A percentile compares a stretch with the other conserved stretches of the same genome.
These are phyloP conservation scores for Mormyrops attenuatus DNA, from an alignment of 2,797 vertebrate genomes.

Conservation along the genomic window DNA sequence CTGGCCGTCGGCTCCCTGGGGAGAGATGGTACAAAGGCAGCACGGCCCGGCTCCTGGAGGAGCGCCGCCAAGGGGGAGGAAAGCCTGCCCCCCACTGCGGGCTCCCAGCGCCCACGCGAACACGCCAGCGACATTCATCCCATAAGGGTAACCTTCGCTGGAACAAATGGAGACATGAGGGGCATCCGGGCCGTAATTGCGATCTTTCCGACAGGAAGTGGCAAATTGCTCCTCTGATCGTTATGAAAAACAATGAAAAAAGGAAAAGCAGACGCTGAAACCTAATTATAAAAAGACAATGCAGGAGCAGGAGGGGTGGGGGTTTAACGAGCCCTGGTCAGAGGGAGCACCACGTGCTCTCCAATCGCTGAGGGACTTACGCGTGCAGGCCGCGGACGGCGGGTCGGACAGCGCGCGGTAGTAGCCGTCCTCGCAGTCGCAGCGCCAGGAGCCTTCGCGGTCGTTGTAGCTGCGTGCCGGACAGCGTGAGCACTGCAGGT, in stretches of 20 bases:
- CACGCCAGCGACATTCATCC: constrained; percentile 53
- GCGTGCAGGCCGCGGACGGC: constrained; percentile 86
- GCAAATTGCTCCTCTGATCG: constrained; percentile 62
- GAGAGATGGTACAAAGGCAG: background rate
- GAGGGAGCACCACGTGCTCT: background rate
- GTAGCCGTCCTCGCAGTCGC: constrained; percentile 95
- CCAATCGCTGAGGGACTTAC: constrained; percentile 67
- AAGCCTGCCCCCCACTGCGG: constrained; percentile 35
- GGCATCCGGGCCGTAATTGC: constrained; percentile 52
- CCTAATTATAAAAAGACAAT: constrained; percentile 50
- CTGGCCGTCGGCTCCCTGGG: background rate
- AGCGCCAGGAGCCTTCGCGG: constrained; percentile 89
- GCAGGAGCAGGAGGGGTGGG: constrained; percentile 39
- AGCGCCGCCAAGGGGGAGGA: constrained; percentile 37
- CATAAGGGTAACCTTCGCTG: constrained; percentile 42
- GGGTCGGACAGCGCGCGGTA: constrained; percentile 87
- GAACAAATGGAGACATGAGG: constrained; percentile 47
- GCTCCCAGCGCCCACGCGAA: constrained; percentile 47
- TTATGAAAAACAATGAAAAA: constrained; percentile 51
- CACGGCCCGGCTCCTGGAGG: constrained; percentile 30
- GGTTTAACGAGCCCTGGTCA: constrained; percentile 29
- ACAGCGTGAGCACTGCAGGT: constrained; percentile 94
- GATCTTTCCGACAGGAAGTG: constrained; percentile 59
- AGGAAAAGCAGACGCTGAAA: constrained; percentile 37
- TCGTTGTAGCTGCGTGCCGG: constrained; percentile 93